phyloP scores from a whole-genome alignment of 1,140 invertebrate species.

The Melitaea cinxia region DNA sequence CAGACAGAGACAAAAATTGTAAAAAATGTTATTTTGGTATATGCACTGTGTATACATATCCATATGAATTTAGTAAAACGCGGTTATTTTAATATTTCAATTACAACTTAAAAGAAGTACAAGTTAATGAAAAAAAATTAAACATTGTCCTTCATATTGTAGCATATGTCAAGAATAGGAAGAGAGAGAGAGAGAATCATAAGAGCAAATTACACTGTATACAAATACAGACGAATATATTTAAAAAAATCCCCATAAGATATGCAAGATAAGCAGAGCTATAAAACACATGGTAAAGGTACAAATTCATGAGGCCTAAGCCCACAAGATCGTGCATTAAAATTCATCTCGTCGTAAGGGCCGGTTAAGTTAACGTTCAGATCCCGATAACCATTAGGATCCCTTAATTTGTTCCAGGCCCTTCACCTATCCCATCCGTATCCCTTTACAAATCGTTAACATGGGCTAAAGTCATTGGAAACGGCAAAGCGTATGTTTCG shows the following conservation, averaged over 20 bases:
- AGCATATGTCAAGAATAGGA: too few species aligned
- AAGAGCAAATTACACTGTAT: not conserved
- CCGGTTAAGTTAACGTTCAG: constrained; percentile 57
- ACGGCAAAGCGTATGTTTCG: constrained; percentile 11
- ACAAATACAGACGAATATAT: not conserved
- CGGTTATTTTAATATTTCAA: too few species aligned
- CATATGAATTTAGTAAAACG: too few species aligned
- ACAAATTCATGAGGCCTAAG: constrained; percentile 36
- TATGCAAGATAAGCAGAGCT: constrained; percentile 25
- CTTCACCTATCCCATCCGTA: constrained; percentile 77
- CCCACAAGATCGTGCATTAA: constrained; percentile 53
- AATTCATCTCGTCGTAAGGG: constrained; percentile 72
- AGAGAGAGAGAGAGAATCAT: too few species aligned
- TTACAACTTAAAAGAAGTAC: too few species aligned
- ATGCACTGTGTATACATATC: too few species aligned
- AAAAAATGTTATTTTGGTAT: too few species aligned
- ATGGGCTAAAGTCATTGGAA: constrained; percentile 48
- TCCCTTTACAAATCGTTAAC: constrained; percentile 76
- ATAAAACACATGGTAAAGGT: constrained; percentile 35
- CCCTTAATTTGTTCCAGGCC: constrained; percentile 75
- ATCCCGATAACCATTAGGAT: constrained; percentile 76
- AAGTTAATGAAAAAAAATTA: too few species aligned
- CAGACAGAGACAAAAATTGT: too few species aligned
- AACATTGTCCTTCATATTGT: too few species aligned
- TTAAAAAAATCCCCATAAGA: constrained; percentile 7